Percentiles rank a stretch among this genome's conserved stretches.
Evolutionary conservation across 2,113 vertebrate species (phyloP).

Genomic region (Phrynocephalus versicolor): DNA sequence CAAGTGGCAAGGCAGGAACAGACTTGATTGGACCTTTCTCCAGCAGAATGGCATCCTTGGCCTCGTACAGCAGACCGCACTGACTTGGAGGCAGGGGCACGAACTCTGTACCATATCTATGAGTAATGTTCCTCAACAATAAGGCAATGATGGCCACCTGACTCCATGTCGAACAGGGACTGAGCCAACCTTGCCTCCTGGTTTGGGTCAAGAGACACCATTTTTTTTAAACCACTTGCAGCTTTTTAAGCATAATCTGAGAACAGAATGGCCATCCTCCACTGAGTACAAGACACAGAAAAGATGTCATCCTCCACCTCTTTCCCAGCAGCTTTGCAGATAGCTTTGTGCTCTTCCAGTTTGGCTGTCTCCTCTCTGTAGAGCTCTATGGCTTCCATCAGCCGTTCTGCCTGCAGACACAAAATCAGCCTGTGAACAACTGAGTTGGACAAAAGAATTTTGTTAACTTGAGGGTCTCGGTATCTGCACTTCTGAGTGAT

Average conservation of each 20-base stretch:
- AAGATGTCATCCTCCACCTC: slow-evolving; percentile 76
- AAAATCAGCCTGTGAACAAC: slow-evolving; percentile 18
- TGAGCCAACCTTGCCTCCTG: too few relatives aligned
- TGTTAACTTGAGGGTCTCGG: not conserved
- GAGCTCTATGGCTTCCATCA: slow-evolving; percentile 96
- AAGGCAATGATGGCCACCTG: too few relatives aligned
- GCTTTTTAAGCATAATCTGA: not conserved
- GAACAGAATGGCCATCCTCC: not conserved
- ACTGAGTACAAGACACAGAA: not conserved
- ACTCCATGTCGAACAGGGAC: too few relatives aligned
- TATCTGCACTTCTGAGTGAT: not conserved
- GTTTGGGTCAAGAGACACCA: too few relatives aligned
- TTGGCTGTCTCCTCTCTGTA: slow-evolving; percentile 87
- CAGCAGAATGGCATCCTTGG: too few relatives aligned
- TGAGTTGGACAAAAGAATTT: not conserved
- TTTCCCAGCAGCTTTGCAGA: slow-evolving; percentile 86
- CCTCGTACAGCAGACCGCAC: too few relatives aligned
- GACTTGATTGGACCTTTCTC: too few relatives aligned
- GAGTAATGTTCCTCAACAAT: too few relatives aligned
- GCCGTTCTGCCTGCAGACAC: slow-evolving; percentile 84
- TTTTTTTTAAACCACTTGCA: too few relatives aligned
- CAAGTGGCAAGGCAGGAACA: too few relatives aligned
- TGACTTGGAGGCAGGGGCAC: too few relatives aligned
- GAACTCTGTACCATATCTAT: too few relatives aligned
- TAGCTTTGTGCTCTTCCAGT: slow-evolving; percentile 82